phyloP scores from a whole-genome alignment of 2,797 vertebrate genomes.

The Lycodopsis pacificus region DNA sequence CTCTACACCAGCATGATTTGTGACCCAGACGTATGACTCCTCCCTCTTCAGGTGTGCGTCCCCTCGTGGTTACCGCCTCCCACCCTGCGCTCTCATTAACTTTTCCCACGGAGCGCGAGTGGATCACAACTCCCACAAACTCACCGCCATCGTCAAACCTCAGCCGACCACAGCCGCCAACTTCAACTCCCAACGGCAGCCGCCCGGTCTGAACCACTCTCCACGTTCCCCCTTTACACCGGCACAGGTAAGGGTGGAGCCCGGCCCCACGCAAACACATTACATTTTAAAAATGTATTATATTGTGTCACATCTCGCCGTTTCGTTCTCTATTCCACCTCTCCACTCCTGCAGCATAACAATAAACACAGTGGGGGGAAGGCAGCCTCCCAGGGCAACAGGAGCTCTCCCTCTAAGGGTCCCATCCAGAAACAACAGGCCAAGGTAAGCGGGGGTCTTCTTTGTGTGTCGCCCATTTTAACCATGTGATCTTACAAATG shows the following conservation, averaged over 20 bases:
- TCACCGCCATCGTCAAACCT: slow-evolving; percentile 95
- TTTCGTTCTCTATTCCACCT: not conserved
- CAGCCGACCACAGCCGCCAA: slow-evolving; percentile 85
- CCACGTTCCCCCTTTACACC: slow-evolving; percentile 93
- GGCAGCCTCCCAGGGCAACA: slow-evolving; percentile 84
- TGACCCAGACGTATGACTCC: not conserved
- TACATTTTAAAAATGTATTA: no score
- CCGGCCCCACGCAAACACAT: no score
- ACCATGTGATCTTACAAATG: not conserved
- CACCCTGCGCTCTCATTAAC: slow-evolving; percentile 96
- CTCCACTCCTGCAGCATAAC: slow-evolving; percentile 78
- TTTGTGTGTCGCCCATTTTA: not conserved
- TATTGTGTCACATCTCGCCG: not conserved
- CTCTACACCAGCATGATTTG: not conserved
- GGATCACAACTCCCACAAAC: slow-evolving; percentile 90
- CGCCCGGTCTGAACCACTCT: slow-evolving; percentile 92
- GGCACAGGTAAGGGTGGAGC: slow-evolving; percentile 85
- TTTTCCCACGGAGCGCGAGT: slow-evolving; percentile 91
- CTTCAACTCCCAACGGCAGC: slow-evolving; percentile 78
- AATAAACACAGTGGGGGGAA: slow-evolving; percentile 84
- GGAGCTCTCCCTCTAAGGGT: slow-evolving; percentile 83
- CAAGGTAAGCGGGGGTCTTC: slow-evolving; percentile 77
- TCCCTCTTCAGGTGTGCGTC: slow-evolving; percentile 84
- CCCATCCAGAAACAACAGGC: slow-evolving; percentile 83
- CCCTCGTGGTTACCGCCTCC: slow-evolving; percentile 92